These are phyloP conservation scores for Thera britannica DNA, from an alignment of 2,888 invertebrate species.

Conservation along the genomic window DNA sequence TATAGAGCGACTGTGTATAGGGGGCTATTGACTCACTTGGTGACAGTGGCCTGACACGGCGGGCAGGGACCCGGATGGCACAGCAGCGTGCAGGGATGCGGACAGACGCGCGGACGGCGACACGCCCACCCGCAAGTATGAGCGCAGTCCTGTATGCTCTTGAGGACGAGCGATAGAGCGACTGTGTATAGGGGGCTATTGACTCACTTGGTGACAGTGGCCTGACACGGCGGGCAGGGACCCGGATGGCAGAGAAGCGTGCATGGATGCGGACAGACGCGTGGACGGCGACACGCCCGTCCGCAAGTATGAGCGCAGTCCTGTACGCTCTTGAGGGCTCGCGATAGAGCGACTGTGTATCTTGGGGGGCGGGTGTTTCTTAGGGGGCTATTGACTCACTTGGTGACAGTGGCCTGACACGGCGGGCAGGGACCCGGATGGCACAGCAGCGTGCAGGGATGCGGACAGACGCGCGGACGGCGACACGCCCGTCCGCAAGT, in stretches of 20 bases:
- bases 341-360: no score
- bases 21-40: constrained; percentile 1
- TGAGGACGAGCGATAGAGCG: no score
- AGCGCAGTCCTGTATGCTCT: no score
- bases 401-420: constrained; percentile 88
- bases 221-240: constrained; percentile 95
- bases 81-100: constrained; percentile 90
- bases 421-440: constrained; percentile 98
- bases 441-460: constrained; percentile 92
- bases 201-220: constrained; percentile 86
- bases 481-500: constrained; percentile 95
- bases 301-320: constrained; percentile 63
- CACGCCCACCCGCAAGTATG: constrained; percentile 97
- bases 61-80: constrained; percentile 99
- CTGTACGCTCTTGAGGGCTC: no score
- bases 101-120: constrained; percentile 83
- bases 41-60: constrained; percentile 90
- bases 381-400: constrained; percentile 1
- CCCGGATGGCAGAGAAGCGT: constrained; percentile 96
- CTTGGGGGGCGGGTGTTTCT: no score
- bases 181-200: no score
- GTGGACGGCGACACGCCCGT: constrained; percentile 89
- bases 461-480: constrained; percentile 83
- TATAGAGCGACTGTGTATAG: no score
- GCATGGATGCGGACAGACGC: constrained; percentile 88